phyloP scores from a whole-genome alignment of 2,888 invertebrate genomes.

The Lysandra coridon region DNA sequence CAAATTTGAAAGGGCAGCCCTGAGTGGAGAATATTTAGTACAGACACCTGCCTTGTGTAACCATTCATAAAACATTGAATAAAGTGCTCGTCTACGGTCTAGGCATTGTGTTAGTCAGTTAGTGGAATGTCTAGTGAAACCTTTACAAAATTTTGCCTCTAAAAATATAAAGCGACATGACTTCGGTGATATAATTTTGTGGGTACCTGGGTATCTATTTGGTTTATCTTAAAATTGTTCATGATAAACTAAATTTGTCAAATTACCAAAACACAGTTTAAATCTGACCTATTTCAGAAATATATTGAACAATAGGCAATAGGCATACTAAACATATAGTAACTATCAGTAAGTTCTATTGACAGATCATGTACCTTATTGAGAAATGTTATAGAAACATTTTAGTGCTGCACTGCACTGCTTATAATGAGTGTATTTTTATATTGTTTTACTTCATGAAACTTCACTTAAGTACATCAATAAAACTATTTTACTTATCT shows the following conservation, averaged over 20 bases:
- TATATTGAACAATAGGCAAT: too few relatives aligned
- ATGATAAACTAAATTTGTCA: background rate
- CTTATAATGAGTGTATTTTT: too few relatives aligned
- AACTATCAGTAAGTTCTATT: too few relatives aligned
- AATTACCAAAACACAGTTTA: background rate
- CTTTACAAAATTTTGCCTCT: background rate
- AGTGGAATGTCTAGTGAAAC: slow-evolving; percentile 17
- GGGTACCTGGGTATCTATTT: background rate
- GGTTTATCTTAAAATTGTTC: background rate
- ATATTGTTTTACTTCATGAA: too few relatives aligned
- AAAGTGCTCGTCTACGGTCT: slow-evolving; percentile 24
- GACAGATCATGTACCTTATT: too few relatives aligned
- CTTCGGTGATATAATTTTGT: background rate
- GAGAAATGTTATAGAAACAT: too few relatives aligned
- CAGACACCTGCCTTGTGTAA: slow-evolving; percentile 26
- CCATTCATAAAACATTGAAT: slow-evolving; percentile 25
- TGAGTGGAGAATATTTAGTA: slow-evolving; percentile 19
- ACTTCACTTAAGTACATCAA: too few relatives aligned
- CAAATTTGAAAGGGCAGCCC: slow-evolving; percentile 22
- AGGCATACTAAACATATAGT: too few relatives aligned
- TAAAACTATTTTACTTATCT: too few relatives aligned
- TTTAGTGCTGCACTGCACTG: background rate
- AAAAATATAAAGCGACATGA: background rate
- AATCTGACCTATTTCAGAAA: background rate
- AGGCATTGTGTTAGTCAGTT: slow-evolving; percentile 17